Evolutionary conservation across 2,888 invertebrate species (phyloP).

Genomic region (Xanthostigma xanthostigma): DNA sequence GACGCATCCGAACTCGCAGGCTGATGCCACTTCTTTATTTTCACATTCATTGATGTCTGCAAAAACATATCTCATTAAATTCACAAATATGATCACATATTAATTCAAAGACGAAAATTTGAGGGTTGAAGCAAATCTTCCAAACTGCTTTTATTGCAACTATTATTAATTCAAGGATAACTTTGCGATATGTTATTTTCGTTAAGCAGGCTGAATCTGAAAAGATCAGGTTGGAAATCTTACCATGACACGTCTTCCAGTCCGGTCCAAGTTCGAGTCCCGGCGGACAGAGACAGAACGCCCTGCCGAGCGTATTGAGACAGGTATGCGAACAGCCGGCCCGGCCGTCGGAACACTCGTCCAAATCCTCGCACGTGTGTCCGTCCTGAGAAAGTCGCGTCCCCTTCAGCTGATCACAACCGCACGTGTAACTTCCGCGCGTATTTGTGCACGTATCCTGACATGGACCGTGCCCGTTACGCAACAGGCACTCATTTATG

Average conservation of each 20-base stretch:
- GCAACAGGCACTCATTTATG: constrained; percentile 43
- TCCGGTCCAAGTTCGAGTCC: constrained; percentile 23
- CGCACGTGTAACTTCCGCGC: constrained; percentile 40
- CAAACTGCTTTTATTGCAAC: too few species aligned
- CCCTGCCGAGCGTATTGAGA: constrained; percentile 33
- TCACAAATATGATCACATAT: too few species aligned
- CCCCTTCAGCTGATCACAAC: constrained; percentile 39
- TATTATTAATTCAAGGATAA: too few species aligned
- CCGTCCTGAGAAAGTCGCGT: constrained; percentile 38
- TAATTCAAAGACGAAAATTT: too few species aligned
- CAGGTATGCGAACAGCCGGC: constrained; percentile 44
- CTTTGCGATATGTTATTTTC: too few species aligned
- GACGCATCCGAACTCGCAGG: constrained; percentile 37
- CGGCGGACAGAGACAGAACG: constrained; percentile 25
- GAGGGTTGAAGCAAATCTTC: too few species aligned
- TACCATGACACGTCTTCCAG: constrained; percentile 25
- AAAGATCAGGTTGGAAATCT: neutral
- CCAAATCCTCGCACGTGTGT: constrained; percentile 37
- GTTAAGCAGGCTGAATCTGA: too few species aligned
- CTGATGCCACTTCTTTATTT: constrained; percentile 21
- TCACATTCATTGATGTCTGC: constrained; percentile 52
- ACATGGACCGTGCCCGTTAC: constrained; percentile 48
- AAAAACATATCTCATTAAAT: constrained; percentile 2
- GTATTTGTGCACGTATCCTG: constrained; percentile 44
- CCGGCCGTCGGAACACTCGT: constrained; percentile 35